Conservation (phyloP, 2,797 vertebrate species). For the Sebastes diploproa region DNA sequence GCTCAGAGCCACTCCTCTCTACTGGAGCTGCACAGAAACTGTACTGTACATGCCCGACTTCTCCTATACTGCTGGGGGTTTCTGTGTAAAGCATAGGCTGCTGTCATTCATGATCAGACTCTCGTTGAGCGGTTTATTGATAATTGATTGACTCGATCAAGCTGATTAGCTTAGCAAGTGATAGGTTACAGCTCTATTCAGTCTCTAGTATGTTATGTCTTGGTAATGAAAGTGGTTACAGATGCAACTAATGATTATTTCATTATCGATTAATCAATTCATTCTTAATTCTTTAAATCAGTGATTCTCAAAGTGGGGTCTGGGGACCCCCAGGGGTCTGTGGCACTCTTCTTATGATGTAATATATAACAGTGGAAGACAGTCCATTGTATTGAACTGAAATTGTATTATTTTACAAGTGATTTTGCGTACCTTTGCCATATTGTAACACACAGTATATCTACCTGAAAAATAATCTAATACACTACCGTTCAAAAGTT, state of each 20-base stretch:
- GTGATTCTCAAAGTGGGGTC: too few relatives aligned
- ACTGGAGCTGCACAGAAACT: slow-evolving; percentile 31
- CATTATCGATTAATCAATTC: background rate
- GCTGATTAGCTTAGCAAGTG: slow-evolving; percentile 5
- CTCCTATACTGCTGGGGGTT: background rate
- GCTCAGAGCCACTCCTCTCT: slow-evolving; percentile 65
- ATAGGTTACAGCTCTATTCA: background rate
- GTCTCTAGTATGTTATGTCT: background rate
- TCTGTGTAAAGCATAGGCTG: background rate
- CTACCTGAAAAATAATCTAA: background rate
- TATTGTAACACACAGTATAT: background rate
- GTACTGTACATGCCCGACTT: slow-evolving; percentile 20
- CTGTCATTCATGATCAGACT: slow-evolving; percentile 33
- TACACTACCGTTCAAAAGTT: background rate
- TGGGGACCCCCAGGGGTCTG: too few relatives aligned
- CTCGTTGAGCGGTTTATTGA: slow-evolving; percentile 5
- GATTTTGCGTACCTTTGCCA: background rate
- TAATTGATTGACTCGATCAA: slow-evolving; percentile 29
- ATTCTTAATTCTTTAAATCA: background rate
- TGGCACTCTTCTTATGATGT: background rate
- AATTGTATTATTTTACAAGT: background rate
- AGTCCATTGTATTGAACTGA: background rate
- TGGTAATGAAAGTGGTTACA: background rate
- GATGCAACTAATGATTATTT: background rate
- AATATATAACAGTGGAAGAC: background rate